Evolutionary conservation across 2,888 invertebrate genomes (phyloP).

Genomic region (Drosophila falleni): DNA sequence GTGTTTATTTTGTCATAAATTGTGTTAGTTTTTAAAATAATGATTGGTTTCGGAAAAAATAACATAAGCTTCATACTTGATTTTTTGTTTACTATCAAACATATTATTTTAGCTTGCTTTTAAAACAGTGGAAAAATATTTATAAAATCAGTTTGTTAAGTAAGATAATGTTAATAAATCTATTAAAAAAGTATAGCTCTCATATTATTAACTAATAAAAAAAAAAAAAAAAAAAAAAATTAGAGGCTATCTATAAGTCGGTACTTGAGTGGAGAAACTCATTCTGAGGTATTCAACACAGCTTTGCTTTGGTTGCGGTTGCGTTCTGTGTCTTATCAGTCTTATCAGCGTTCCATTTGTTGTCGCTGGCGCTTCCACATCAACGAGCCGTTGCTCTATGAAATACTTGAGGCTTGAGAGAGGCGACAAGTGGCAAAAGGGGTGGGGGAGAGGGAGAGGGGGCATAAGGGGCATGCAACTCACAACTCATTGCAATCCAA

Average conservation of each 20-base stretch:
- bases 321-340: constrained; percentile 42
- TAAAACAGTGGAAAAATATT: too few species aligned
- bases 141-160: too few species aligned
- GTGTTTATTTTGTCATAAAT: too few species aligned
- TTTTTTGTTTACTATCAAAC: too few species aligned
- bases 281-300: constrained; percentile 9
- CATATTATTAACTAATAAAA: too few species aligned
- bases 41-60: too few species aligned
- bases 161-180: too few species aligned
- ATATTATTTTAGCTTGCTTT: too few species aligned
- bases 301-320: constrained; percentile 20
- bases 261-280: background rate
- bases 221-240: too few species aligned
- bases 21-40: too few species aligned
- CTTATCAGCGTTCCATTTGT: constrained; percentile 49
- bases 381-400: constrained; percentile 35
- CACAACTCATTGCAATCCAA: constrained; percentile 28
- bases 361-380: constrained; percentile 51
- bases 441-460: constrained; percentile 5
- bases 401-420: constrained; percentile 10
- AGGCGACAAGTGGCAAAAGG: constrained; percentile 17
- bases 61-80: too few species aligned
- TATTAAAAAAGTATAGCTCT: too few species aligned
- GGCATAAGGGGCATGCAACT: constrained; percentile 9
- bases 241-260: background rate